These are phyloP conservation scores for Grammomys dolichurus DNA, from an alignment of 2,113 vertebrate species.

Conservation along the genomic window DNA sequence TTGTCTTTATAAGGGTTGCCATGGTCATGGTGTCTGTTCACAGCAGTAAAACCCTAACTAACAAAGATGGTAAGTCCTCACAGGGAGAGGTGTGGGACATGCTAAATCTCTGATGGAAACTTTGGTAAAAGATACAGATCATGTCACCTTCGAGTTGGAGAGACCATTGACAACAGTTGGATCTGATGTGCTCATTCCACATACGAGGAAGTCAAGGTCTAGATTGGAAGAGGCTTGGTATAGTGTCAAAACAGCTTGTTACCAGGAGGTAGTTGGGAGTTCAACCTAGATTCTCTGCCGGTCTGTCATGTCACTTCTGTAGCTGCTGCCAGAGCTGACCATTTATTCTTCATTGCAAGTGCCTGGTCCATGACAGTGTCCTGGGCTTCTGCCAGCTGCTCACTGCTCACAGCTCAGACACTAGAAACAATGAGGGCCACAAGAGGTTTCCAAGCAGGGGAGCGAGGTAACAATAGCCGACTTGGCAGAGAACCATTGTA, in stretches of 20 bases:
- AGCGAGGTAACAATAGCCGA: background rate
- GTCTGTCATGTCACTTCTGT: background rate
- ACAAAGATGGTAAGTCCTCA: background rate
- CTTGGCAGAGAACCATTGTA: background rate
- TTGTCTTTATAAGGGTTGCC: no score
- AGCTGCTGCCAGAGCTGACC: conserved; percentile 26
- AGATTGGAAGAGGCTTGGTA: background rate
- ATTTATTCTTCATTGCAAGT: conserved; percentile 24
- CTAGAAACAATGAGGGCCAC: background rate
- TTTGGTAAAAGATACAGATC: background rate
- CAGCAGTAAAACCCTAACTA: no score
- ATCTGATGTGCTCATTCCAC: background rate
- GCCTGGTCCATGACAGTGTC: background rate
- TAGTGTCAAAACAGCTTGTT: background rate
- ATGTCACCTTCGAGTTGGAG: background rate
- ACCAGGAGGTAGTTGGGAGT: background rate
- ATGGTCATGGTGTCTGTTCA: no score
- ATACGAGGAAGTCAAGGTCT: conserved; percentile 20
- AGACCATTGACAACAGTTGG: no score
- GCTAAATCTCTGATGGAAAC: background rate
- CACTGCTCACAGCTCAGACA: background rate
- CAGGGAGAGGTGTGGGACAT: background rate
- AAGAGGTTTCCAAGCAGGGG: conserved; percentile 24
- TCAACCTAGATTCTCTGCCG: background rate
- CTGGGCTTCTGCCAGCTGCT: conserved; percentile 40